Percentiles rank a stretch among this genome's conserved stretches.
Evolutionary conservation across 2,113 vertebrate species (phyloP).

Genomic region (Lycaon pictus): DNA sequence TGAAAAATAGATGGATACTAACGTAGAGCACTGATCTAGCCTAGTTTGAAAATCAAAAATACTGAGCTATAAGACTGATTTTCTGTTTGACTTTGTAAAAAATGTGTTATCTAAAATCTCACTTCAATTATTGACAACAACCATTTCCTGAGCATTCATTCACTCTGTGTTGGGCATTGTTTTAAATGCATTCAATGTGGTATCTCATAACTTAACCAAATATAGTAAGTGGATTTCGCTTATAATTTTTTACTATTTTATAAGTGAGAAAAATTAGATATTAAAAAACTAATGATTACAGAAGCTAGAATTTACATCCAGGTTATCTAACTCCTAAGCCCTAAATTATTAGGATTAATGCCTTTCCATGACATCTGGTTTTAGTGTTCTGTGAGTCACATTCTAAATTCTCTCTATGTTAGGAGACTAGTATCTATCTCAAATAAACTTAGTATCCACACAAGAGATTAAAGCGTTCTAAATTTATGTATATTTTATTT

Average conservation of each 20-base stretch:
- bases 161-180: neutral
- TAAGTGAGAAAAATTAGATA: neutral
- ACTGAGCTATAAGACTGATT: neutral
- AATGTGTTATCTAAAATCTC: neutral
- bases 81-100: neutral
- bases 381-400: constrained; percentile 19
- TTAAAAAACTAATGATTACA: neutral
- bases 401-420: constrained; percentile 10
- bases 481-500: constrained; percentile 36
- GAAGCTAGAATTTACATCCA: neutral
- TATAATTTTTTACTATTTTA: neutral
- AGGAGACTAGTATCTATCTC: neutral
- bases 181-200: neutral
- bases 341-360: neutral
- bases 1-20: neutral
- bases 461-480: constrained; percentile 24
- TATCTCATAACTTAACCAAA: neutral
- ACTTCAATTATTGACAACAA: neutral
- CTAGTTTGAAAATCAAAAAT: neutral
- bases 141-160: neutral
- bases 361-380: neutral
- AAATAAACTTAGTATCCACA: neutral
- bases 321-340: neutral
- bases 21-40: neutral
- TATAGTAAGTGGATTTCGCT: neutral